Percentiles rank a stretch among this genome's conserved stretches.
phyloP scores from a whole-genome alignment of 2,797 vertebrate species.

The Epinephelus malabaricus region DNA sequence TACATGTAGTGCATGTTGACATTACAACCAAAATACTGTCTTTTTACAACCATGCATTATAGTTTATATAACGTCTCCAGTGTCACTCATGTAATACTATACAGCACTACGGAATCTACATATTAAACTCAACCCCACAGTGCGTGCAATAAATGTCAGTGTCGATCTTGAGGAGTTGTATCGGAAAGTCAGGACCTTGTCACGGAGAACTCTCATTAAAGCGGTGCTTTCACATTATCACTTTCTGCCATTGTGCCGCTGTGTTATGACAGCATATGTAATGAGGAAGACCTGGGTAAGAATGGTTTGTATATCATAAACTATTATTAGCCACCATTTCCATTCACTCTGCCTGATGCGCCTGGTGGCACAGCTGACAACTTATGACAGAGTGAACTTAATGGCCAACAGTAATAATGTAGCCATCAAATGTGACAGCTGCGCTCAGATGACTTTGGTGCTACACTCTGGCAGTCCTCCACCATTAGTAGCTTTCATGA shows the following conservation, averaged over 20 bases:
- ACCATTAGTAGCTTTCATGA: conserved; percentile 34
- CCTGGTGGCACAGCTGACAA: conserved; percentile 19
- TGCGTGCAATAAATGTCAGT: conserved; percentile 28
- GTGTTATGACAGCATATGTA: conserved; percentile 44
- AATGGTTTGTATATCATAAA: conserved; percentile 52
- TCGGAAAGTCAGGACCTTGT: conserved; percentile 27
- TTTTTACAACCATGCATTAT: conserved; percentile 27
- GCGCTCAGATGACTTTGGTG: conserved; percentile 20
- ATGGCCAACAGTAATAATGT: conserved; percentile 42
- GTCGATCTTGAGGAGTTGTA: conserved; percentile 25
- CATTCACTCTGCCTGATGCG: conserved; percentile 26
- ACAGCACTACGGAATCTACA: conserved; percentile 15
- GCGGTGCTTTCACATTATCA: conserved; percentile 10
- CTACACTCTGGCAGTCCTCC: conserved; percentile 28
- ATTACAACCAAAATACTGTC: not conserved
- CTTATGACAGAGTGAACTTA: conserved; percentile 37
- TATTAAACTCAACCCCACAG: conserved; percentile 9
- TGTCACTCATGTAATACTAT: conserved; percentile 23
- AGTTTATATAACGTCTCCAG: conserved; percentile 25
- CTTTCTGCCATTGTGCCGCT: conserved; percentile 30
- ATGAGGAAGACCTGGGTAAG: conserved; percentile 39
- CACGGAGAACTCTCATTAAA: conserved; percentile 37
- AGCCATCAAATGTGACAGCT: conserved; percentile 55
- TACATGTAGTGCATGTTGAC: not conserved
- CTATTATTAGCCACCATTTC: conserved; percentile 58